These are phyloP conservation scores for Heliopora coerulea DNA, from an alignment of 92 coral and sea anemone genomes.

Conservation along the genomic window DNA sequence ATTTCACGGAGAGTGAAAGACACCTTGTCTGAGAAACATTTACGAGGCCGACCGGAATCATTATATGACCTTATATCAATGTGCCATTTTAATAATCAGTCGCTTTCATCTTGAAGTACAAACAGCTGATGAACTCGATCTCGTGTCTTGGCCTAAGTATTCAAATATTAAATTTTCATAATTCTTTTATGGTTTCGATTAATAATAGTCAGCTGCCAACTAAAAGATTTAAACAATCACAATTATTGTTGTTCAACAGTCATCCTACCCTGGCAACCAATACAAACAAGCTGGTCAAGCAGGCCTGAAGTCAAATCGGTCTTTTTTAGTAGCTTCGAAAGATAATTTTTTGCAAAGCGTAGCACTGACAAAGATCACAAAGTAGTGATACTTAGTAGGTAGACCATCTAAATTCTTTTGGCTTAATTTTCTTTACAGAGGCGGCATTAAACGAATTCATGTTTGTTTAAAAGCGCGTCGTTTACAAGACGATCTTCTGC, in stretches of 20 bases:
- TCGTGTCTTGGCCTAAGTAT: neutral
- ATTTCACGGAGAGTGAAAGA: constrained; percentile 7
- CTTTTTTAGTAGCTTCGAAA: too few species aligned
- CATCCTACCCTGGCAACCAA: too few species aligned
- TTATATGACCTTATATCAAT: neutral
- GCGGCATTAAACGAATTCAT: neutral
- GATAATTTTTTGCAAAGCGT: too few species aligned
- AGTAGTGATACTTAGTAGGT: too few species aligned
- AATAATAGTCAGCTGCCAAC: constrained; percentile 30
- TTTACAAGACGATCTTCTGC: neutral
- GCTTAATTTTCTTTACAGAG: neutral
- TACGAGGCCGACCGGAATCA: neutral
- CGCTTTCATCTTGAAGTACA: constrained; percentile 9
- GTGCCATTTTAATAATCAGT: neutral
- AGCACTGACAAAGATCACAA: too few species aligned
- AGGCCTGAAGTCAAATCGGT: too few species aligned
- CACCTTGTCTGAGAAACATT: constrained; percentile 1
- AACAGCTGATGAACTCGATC: constrained; percentile 33
- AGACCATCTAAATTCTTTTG: too few species aligned
- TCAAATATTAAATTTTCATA: constrained; percentile 36
- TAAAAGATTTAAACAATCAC: neutral
- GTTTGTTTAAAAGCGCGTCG: too few species aligned
- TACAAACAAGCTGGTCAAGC: too few species aligned
- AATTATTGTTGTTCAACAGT: too few species aligned
- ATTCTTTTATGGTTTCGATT: constrained; percentile 30